Evolutionary conservation across 2,113 vertebrate genomes (phyloP).

Genomic region (Brachypteracias leptosomus): DNA sequence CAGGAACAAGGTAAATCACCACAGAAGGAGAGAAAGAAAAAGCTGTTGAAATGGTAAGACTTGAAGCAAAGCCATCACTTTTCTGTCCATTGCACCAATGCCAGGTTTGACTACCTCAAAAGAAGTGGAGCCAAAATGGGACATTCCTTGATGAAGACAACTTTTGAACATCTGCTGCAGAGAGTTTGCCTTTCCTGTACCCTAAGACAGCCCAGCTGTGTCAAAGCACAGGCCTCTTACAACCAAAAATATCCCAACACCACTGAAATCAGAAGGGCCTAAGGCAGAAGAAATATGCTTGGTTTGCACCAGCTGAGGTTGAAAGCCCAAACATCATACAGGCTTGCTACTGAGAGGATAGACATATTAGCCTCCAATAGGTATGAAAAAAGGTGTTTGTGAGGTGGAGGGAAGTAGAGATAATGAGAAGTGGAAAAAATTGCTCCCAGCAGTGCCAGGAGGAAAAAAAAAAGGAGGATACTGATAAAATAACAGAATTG

Average conservation of each 20-base stretch:
- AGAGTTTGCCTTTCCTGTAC: not conserved
- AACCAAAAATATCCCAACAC: not conserved
- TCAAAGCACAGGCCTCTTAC: not conserved
- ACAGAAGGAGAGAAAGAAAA: not conserved
- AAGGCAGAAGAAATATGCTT: not conserved
- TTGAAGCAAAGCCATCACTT: not conserved
- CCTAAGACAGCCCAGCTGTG: not conserved
- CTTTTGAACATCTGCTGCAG: not conserved
- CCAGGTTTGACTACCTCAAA: not conserved
- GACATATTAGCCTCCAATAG: not conserved
- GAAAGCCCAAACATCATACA: not conserved
- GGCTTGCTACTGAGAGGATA: not conserved
- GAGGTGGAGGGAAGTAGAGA: not conserved
- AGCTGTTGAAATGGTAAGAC: not conserved
- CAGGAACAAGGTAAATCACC: not conserved
- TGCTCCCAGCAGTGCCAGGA: not conserved
- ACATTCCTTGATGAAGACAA: not conserved
- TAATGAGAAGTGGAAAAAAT: not conserved
- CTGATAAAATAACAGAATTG: not conserved
- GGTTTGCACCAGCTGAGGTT: not conserved
- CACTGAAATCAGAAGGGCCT: not conserved
- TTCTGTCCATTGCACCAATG: not conserved
- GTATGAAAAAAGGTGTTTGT: not conserved
- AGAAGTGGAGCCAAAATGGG: not conserved
- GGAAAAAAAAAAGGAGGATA: not conserved